Evolutionary conservation across 2,113 vertebrate genomes (phyloP).

Genomic region (Pithys albifrons): DNA sequence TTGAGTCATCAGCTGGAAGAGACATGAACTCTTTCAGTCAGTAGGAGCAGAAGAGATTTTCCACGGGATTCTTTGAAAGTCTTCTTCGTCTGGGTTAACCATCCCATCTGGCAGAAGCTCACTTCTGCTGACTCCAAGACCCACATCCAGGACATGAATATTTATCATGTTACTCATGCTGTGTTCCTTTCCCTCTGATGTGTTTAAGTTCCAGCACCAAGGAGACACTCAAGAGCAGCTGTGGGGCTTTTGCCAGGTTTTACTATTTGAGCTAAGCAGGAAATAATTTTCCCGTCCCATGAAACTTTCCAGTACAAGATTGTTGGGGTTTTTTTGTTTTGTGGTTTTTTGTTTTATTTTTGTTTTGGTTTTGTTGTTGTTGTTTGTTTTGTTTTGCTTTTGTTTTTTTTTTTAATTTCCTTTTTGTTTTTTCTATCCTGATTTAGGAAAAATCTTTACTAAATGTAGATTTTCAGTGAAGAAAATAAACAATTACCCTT

Average conservation of each 20-base stretch:
- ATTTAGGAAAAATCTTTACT: background rate
- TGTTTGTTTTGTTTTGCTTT: too few species aligned
- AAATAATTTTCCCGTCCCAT: background rate
- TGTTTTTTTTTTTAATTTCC: rapidly evolving
- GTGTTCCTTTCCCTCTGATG: slow-evolving; percentile 39
- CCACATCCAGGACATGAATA: slow-evolving; percentile 60
- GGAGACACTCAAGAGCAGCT: slow-evolving; percentile 24
- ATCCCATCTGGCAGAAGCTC: slow-evolving; percentile 41
- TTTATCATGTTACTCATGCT: slow-evolving; percentile 46
- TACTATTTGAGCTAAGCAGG: background rate
- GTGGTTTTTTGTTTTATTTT: too few species aligned
- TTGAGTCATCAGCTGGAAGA: slow-evolving; percentile 38
- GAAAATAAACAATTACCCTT: background rate
- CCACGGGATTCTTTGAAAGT: slow-evolving; percentile 46
- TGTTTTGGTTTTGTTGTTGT: too few species aligned
- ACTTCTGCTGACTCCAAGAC: slow-evolving; percentile 51
- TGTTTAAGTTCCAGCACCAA: slow-evolving; percentile 18
- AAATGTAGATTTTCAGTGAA: background rate
- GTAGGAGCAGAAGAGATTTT: slow-evolving; percentile 3
- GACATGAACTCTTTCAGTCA: background rate
- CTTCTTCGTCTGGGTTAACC: background rate
- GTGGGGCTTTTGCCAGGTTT: slow-evolving; percentile 6
- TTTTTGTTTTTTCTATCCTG: background rate
- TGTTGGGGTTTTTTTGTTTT: too few species aligned
- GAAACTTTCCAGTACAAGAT: background rate